Conservation (phyloP, 2,888 invertebrate genomes). For the Neoscelio sp. region DNA sequence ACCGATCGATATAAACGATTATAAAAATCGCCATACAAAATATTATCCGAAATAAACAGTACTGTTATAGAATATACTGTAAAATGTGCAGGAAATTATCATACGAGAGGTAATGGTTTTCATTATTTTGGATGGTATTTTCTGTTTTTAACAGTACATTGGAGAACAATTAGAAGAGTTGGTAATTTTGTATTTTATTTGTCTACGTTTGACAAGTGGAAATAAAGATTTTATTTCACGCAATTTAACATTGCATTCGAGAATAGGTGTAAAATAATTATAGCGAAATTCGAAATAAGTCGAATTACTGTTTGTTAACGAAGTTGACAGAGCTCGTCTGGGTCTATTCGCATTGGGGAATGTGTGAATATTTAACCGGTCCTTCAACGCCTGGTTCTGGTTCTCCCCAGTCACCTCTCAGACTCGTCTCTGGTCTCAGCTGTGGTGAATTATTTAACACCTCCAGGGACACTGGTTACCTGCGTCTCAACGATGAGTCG, state of each 20-base stretch:
- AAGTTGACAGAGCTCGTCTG: constrained; percentile 70
- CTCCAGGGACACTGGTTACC: constrained; percentile 79
- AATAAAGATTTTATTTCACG: too few species aligned
- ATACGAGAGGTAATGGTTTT: too few species aligned
- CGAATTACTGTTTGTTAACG: constrained; percentile 59
- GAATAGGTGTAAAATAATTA: constrained; percentile 29
- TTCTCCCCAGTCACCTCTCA: constrained; percentile 75
- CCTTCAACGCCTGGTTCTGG: constrained; percentile 79
- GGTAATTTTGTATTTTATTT: too few species aligned
- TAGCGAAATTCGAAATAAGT: constrained; percentile 49
- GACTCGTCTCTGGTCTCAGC: constrained; percentile 78
- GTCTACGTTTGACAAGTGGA: too few species aligned
- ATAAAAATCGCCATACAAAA: background rate
- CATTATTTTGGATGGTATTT: too few species aligned
- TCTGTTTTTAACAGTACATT: too few species aligned
- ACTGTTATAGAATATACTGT: too few species aligned
- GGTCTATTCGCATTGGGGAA: constrained; percentile 78
- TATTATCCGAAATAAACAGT: too few species aligned
- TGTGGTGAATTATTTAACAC: constrained; percentile 82
- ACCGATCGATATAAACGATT: constrained; percentile 39
- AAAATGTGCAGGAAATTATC: too few species aligned
- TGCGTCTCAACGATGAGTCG: constrained; percentile 73
- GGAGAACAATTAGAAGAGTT: too few species aligned
- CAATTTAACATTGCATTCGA: constrained; percentile 16
- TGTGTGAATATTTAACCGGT: constrained; percentile 82